Conservation (phyloP, 2,113 vertebrate genomes). For the Syngnathoides biaculeatus region DNA sequence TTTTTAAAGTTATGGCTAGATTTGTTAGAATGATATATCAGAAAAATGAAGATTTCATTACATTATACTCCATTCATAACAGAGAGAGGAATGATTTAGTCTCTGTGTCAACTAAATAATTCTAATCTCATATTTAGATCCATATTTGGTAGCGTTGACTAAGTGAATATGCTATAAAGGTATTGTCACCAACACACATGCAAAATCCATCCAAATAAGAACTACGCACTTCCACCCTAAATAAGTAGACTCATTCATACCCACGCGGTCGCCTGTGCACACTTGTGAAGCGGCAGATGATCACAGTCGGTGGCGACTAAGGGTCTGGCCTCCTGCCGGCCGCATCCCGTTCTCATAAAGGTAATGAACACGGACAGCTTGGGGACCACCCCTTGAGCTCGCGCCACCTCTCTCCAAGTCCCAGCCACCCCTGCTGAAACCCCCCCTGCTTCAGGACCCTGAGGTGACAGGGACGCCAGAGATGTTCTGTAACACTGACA, state of each 20-base stretch:
- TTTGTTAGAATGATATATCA: no score
- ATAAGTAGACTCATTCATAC: slow-evolving; percentile 11
- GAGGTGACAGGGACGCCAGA: slow-evolving; percentile 88
- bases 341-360: slow-evolving; percentile 81
- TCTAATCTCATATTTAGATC: no score
- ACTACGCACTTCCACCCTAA: background rate
- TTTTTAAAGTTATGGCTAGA: no score
- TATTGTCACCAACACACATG: no score
- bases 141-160: no score
- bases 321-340: slow-evolving; percentile 89
- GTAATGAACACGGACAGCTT: slow-evolving; percentile 98
- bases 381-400: slow-evolving; percentile 83
- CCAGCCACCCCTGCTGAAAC: slow-evolving; percentile 54
- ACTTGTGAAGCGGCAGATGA: slow-evolving; percentile 73
- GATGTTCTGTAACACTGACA: slow-evolving; percentile 84
- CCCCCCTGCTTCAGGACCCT: slow-evolving; percentile 60
- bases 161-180: no score
- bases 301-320: slow-evolving; percentile 81
- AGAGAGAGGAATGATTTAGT: no score
- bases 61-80: no score
- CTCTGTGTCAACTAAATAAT: no score
- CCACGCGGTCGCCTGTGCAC: slow-evolving; percentile 24
- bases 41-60: no score
- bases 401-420: slow-evolving; percentile 68
- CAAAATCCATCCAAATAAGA: no score